Evolutionary conservation across 1,140 invertebrate genomes (phyloP).

Genomic region (Papilio dardanus): DNA sequence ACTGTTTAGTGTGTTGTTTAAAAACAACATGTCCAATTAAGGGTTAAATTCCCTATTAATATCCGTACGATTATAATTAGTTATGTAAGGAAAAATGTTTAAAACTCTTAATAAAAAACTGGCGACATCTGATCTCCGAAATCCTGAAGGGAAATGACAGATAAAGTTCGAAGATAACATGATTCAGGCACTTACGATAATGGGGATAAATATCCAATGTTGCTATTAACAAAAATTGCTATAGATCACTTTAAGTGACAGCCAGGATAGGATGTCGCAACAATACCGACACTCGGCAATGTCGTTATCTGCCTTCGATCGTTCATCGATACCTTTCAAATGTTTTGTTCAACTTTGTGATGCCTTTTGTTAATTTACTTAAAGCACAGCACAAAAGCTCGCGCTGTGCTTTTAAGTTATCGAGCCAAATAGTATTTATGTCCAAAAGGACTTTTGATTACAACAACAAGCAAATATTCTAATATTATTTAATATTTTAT

Average conservation of each 20-base stretch:
- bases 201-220: constrained; percentile 28
- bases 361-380: constrained; percentile 49
- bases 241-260: constrained; percentile 44
- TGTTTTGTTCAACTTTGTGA: constrained; percentile 59
- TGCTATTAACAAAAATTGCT: constrained; percentile 20
- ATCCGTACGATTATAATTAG: too few relatives aligned
- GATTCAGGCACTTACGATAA: constrained; percentile 20
- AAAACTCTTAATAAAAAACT: not conserved
- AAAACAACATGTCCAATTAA: too few relatives aligned
- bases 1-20: too few relatives aligned
- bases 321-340: constrained; percentile 55
- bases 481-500: too few relatives aligned
- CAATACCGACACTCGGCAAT: constrained; percentile 62
- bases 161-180: constrained; percentile 7
- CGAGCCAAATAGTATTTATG: not conserved
- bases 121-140: not conserved
- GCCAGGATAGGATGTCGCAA: constrained; percentile 57
- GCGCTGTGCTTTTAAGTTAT: constrained; percentile 16
- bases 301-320: constrained; percentile 56
- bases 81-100: not conserved
- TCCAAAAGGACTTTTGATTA: not conserved
- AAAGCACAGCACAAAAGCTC: not conserved
- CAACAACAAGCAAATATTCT: not conserved
- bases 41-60: too few relatives aligned
- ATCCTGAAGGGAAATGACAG: not conserved